A percentile compares a stretch with the other conserved stretches of the same genome.
These are phyloP conservation scores for Azorinus chamasolen DNA, from an alignment of 2,888 invertebrate species.

Conservation along the genomic window DNA sequence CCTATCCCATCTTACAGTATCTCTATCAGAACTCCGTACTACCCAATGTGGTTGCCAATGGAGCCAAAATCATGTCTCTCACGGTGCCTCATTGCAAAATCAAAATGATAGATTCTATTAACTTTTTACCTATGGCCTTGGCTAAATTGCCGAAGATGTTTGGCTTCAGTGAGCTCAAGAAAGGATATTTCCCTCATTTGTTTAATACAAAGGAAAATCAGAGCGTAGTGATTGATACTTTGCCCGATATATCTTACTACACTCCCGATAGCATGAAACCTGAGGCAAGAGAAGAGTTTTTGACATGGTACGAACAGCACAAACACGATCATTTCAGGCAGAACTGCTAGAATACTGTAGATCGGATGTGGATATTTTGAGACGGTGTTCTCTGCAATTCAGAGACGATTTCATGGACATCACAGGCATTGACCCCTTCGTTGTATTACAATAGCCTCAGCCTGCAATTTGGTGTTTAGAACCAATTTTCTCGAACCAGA, in stretches of 20 bases:
- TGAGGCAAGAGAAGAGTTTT: constrained; percentile 29
- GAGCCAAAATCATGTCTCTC: constrained; percentile 19
- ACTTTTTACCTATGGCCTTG: constrained; percentile 45
- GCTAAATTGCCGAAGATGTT: constrained; percentile 40
- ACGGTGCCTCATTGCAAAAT: background rate
- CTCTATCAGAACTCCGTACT: constrained; percentile 33
- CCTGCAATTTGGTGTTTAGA: constrained; percentile 43
- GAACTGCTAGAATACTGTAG: constrained; percentile 22
- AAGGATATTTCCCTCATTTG: constrained; percentile 55
- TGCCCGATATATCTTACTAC: constrained; percentile 24
- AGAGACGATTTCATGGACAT: constrained; percentile 33
- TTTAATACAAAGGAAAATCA: constrained; percentile 33
- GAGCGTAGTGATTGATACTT: background rate
- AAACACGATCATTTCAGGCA: constrained; percentile 22
- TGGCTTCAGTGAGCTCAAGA: constrained; percentile 32
- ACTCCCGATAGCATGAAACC: constrained; percentile 61
- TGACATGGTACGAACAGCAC: constrained; percentile 49
- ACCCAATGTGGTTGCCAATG: constrained; percentile 30
- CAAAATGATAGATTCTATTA: constrained; percentile 33
- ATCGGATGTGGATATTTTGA: constrained; percentile 37
- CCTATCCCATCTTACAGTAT: constrained; percentile 34
- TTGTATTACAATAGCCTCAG: constrained; percentile 53
- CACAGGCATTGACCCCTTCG: constrained; percentile 43
- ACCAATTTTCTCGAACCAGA: constrained; percentile 27
- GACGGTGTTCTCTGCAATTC: constrained; percentile 37